These are phyloP conservation scores for Cathartes aura DNA, from an alignment of 2,113 vertebrate genomes.

Conservation along the genomic window DNA sequence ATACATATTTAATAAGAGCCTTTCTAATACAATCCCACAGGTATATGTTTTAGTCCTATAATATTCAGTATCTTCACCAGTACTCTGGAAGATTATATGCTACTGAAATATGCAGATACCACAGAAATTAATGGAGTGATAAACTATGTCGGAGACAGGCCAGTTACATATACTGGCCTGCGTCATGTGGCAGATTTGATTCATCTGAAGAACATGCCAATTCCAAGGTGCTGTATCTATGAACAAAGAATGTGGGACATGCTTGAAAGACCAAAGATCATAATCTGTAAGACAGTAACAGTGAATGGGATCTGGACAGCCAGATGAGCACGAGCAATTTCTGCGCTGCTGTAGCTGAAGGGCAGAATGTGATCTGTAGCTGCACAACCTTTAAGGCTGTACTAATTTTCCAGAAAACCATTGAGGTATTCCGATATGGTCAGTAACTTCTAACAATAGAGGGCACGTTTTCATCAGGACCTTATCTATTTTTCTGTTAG, in stretches of 20 bases:
- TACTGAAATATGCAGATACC: background rate
- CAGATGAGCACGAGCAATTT: background rate
- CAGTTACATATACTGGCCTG: background rate
- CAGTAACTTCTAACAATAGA: background rate
- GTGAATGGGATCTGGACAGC: background rate
- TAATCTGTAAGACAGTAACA: background rate
- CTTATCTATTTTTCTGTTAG: background rate
- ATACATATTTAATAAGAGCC: background rate
- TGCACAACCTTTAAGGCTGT: background rate
- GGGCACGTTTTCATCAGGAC: background rate
- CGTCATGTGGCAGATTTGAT: background rate
- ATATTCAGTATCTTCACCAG: background rate
- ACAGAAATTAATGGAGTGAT: background rate
- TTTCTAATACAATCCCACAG: background rate
- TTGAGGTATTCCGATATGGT: rapidly evolving
- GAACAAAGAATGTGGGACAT: background rate
- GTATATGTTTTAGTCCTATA: background rate
- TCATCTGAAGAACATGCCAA: background rate
- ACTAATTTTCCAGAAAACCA: background rate
- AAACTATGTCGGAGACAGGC: background rate
- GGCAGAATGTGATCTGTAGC: background rate
- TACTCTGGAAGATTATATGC: background rate
- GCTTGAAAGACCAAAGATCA: background rate
- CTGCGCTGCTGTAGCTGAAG: background rate
- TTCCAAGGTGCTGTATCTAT: background rate